Evolutionary conservation across 1,140 invertebrate genomes (phyloP).

Genomic region (Drosophila lowei): DNA sequence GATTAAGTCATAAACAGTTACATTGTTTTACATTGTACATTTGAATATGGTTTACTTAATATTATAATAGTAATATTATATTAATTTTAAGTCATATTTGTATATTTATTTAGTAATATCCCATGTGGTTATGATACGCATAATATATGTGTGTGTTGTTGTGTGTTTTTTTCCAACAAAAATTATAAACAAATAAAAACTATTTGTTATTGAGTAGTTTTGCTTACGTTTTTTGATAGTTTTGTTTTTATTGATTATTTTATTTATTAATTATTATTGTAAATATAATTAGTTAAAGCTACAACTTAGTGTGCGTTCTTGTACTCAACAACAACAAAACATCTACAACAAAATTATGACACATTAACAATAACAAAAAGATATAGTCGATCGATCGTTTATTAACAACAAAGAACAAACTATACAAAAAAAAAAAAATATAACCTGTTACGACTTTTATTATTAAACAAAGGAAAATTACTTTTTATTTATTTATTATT

Average conservation of each 20-base stretch:
- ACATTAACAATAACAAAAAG: conserved; percentile 66
- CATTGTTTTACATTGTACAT: conserved; percentile 78
- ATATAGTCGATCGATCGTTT: conserved; percentile 12
- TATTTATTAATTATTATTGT: conserved; percentile 21
- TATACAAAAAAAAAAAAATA: conserved; percentile 26
- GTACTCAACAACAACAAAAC: conserved; percentile 54
- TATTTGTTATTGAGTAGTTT: conserved; percentile 45
- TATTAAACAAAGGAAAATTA: conserved; percentile 48
- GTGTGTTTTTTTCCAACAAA: conserved; percentile 51
- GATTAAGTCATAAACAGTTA: conserved; percentile 55
- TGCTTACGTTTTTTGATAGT: conserved; percentile 4
- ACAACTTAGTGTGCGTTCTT: conserved; percentile 78
- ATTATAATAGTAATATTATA: conserved; percentile 20
- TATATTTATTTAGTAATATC: conserved; percentile 53
- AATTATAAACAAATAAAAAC: conserved; percentile 59
- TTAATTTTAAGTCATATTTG: conserved; percentile 55
- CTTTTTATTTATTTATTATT: background rate
- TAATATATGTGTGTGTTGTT: conserved; percentile 37
- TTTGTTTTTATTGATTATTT: conserved; percentile 6
- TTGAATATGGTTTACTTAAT: conserved; percentile 73
- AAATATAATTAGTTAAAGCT: conserved; percentile 72
- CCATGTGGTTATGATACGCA: conserved; percentile 36
- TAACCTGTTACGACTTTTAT: conserved; percentile 18
- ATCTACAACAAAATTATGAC: conserved; percentile 63
- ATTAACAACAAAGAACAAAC: conserved; percentile 37